Evolutionary conservation across 37 sponge, comb jelly and placozoan species (phyloP).

Genomic region (Cliona cf. orientalis): DNA sequence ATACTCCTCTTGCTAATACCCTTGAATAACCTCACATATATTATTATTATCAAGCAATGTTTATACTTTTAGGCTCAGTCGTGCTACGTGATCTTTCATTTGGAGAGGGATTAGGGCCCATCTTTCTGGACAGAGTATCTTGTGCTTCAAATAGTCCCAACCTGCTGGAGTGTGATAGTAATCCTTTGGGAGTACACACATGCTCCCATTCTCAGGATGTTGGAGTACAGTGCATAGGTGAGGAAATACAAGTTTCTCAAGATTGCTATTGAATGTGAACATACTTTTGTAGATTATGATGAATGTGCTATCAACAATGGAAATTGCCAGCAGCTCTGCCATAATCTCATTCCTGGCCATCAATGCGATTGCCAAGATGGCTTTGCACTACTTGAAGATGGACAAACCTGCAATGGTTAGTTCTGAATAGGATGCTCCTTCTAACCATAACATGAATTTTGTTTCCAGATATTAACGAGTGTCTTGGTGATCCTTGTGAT

Average conservation of each 20-base stretch:
- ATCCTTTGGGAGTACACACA: constrained; percentile 10
- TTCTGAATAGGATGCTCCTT: too few species aligned
- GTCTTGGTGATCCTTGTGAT: constrained; percentile 21
- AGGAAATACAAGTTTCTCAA: too few species aligned
- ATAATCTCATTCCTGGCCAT: constrained; percentile 47
- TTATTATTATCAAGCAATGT: not conserved
- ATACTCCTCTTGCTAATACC: too few species aligned
- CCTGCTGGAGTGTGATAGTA: constrained; percentile 17
- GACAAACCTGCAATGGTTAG: constrained; percentile 22
- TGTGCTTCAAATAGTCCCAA: constrained; percentile 4
- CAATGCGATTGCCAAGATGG: constrained; percentile 54
- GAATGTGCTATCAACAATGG: constrained; percentile 56
- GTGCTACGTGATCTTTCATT: constrained; percentile 10
- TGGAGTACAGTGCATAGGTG: constrained; percentile 57
- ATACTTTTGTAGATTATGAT: constrained; percentile 52
- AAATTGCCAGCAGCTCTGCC: constrained; percentile 46
- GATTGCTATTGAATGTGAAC: too few species aligned
- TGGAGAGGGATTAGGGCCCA: constrained; percentile 33
- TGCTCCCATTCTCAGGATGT: constrained; percentile 66
- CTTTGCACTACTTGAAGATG: constrained; percentile 11
- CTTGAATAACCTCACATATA: too few species aligned
- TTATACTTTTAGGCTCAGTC: constrained; percentile 21
- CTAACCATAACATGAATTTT: not conserved
- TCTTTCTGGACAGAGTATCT: constrained; percentile 23
- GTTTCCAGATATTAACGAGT: constrained; percentile 55